These are phyloP conservation scores for Gastrophryne carolinensis DNA, from an alignment of 2,797 vertebrate genomes.

Conservation along the genomic window DNA sequence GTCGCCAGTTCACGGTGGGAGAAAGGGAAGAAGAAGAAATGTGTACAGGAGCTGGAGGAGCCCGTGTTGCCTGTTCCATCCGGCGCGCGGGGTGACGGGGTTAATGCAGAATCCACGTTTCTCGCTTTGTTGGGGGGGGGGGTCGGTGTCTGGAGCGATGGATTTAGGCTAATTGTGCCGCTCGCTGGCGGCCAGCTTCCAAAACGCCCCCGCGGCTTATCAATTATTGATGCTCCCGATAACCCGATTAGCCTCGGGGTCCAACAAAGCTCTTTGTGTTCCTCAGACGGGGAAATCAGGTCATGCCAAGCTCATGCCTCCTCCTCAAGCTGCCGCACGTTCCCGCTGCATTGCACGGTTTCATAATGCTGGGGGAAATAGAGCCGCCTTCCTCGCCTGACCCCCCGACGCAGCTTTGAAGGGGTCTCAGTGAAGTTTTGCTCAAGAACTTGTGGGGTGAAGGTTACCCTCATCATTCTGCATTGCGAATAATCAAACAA, in stretches of 20 bases:
- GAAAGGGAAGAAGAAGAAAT: too few species aligned
- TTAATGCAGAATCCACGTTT: constrained; percentile 30
- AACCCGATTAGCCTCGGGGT: constrained; percentile 26
- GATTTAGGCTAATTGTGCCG: constrained; percentile 46
- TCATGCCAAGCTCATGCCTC: neutral
- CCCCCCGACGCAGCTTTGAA: neutral
- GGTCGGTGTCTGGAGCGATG: constrained; percentile 14
- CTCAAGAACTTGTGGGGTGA: too few species aligned
- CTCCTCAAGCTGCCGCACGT: neutral
- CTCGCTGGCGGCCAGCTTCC: constrained; percentile 41
- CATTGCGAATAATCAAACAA: too few species aligned
- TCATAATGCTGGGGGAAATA: neutral
- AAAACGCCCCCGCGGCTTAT: constrained; percentile 42
- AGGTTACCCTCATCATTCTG: too few species aligned
- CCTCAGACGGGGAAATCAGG: constrained; percentile 5
- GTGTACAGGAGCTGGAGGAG: neutral
- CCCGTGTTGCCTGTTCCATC: neutral
- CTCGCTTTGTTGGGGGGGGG: constrained; percentile 10
- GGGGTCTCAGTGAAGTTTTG: too few species aligned
- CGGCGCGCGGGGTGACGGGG: constrained; percentile 8
- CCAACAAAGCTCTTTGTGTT: constrained; percentile 27
- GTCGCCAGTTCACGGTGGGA: too few species aligned
- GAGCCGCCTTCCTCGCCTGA: neutral
- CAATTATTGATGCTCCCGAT: constrained; percentile 47
- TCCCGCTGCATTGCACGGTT: neutral